Evolutionary conservation across 2,888 invertebrate genomes (phyloP).

Genomic region (Euphydryas editha): DNA sequence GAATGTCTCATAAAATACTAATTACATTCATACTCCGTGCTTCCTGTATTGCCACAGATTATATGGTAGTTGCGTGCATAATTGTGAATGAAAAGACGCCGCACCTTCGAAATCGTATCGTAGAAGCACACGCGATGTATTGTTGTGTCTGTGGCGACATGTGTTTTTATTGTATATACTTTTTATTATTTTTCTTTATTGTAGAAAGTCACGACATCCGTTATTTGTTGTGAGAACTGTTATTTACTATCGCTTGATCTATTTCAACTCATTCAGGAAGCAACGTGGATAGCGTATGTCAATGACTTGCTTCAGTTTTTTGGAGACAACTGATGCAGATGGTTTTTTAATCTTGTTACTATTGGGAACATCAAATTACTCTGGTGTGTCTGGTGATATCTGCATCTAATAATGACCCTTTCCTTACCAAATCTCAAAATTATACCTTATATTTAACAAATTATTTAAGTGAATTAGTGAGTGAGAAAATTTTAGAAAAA

Average conservation of each 20-base stretch:
- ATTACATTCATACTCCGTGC: conserved; percentile 6
- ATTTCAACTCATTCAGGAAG: not conserved
- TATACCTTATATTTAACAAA: too few species aligned
- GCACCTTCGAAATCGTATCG: conserved; percentile 5
- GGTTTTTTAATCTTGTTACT: too few species aligned
- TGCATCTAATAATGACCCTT: too few species aligned
- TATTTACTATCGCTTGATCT: not conserved
- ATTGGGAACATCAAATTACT: too few species aligned
- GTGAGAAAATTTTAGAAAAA: too few species aligned
- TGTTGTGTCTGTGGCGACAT: conserved; percentile 7
- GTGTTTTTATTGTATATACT: not conserved
- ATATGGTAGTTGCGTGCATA: conserved; percentile 12
- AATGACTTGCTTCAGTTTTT: too few species aligned
- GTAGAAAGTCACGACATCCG: not conserved
- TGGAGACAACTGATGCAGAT: too few species aligned
- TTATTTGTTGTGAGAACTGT: not conserved
- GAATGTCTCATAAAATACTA: not conserved
- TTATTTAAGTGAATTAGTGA: too few species aligned
- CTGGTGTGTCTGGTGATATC: too few species aligned
- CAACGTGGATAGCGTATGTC: not conserved
- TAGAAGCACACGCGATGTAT: conserved; percentile 15
- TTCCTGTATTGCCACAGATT: not conserved
- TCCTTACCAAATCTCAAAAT: too few species aligned
- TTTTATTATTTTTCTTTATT: not conserved
- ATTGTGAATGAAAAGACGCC: conserved; percentile 22